Evolutionary conservation across 2,888 invertebrate species (phyloP).

Genomic region (Hybos culiciformis): DNA sequence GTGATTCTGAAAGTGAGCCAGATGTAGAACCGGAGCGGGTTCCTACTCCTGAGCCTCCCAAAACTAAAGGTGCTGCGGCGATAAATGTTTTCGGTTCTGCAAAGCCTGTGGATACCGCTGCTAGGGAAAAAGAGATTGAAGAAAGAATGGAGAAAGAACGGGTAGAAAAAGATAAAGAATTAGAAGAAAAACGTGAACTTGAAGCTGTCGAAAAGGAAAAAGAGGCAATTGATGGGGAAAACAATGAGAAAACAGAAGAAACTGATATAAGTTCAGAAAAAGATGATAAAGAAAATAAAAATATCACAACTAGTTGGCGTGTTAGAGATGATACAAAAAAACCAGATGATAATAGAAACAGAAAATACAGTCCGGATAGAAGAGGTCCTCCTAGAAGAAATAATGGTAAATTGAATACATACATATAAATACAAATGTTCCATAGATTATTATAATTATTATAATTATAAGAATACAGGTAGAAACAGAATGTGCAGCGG

Average conservation of each 20-base stretch:
- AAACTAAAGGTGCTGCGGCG: slow-evolving; percentile 42
- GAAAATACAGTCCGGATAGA: slow-evolving; percentile 23
- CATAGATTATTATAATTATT: not conserved
- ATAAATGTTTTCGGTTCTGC: slow-evolving; percentile 87
- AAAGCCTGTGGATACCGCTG: slow-evolving; percentile 87
- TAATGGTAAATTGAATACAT: slow-evolving; percentile 14
- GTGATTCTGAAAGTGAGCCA: slow-evolving; percentile 32
- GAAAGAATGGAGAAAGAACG: slow-evolving; percentile 58
- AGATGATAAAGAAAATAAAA: slow-evolving; percentile 26
- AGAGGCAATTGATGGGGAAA: slow-evolving; percentile 9
- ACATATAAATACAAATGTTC: slow-evolving; percentile 2
- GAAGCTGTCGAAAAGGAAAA: slow-evolving; percentile 10
- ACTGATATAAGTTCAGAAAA: slow-evolving; percentile 19
- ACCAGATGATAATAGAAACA: slow-evolving; percentile 15
- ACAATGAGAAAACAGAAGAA: slow-evolving; percentile 9
- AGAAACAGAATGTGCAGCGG: too few relatives aligned
- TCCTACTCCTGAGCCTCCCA: slow-evolving; percentile 18
- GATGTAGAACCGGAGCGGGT: slow-evolving; percentile 9
- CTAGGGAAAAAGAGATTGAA: slow-evolving; percentile 82
- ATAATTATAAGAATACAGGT: not conserved
- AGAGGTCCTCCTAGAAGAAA: slow-evolving; percentile 13
- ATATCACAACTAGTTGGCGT: slow-evolving; percentile 27
- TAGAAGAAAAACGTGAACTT: slow-evolving; percentile 5
- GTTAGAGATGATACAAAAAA: slow-evolving; percentile 19
- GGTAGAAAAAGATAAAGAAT: slow-evolving; percentile 21